A percentile compares a stretch with the other conserved stretches of the same genome.
These are phyloP conservation scores for Eunapius fragilis DNA, from an alignment of 37 sponge, comb jelly and placozoan species.

Conservation along the genomic window DNA sequence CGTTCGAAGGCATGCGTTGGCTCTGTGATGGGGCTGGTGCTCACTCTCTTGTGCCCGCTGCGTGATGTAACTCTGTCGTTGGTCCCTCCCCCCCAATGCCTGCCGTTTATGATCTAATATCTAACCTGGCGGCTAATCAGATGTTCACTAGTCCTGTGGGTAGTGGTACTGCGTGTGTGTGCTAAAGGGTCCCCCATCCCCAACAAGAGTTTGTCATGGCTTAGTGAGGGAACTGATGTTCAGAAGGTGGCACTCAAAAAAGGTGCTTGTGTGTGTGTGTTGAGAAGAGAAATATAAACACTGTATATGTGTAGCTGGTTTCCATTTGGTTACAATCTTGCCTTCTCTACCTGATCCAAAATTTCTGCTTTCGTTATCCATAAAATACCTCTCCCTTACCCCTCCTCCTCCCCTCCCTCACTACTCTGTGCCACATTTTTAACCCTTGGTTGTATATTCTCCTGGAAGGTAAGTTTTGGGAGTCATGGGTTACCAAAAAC, in stretches of 20 bases:
- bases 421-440: no score
- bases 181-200: background rate
- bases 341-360: background rate
- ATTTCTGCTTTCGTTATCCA: no score
- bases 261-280: background rate
- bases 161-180: background rate
- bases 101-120: background rate
- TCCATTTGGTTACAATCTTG: background rate
- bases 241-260: background rate
- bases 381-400: background rate
- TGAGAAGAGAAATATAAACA: background rate
- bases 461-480: background rate
- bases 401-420: background rate
- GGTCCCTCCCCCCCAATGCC: background rate
- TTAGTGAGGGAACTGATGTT: background rate
- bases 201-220: background rate
- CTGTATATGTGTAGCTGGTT: background rate
- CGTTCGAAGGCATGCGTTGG: slow-evolving; percentile 23
- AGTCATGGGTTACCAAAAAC: no score
- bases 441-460: no score
- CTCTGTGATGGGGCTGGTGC: slow-evolving; percentile 18
- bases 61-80: background rate
- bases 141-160: background rate
- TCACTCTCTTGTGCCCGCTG: background rate
- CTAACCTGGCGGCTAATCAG: background rate